Conservation (phyloP, 2,888 invertebrate genomes). For the Halictus quadricinctus region DNA sequence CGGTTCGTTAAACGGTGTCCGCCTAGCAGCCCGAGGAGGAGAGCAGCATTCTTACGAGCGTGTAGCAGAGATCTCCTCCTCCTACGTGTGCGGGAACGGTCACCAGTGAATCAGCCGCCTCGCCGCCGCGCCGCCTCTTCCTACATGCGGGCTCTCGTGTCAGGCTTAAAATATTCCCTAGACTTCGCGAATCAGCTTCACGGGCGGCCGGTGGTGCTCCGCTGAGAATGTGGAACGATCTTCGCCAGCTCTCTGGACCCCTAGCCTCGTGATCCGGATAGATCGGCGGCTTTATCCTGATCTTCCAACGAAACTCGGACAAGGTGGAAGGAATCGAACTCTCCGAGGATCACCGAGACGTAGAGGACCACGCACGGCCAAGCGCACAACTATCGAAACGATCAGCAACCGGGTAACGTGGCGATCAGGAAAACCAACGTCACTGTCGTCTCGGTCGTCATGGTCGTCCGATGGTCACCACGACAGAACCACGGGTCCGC, state of each 20-base stretch:
- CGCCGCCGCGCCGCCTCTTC: conserved; percentile 40
- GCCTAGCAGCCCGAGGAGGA: not conserved
- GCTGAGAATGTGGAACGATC: conserved; percentile 35
- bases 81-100: conserved; percentile 43
- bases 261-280: not conserved
- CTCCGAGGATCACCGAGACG: not conserved
- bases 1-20: conserved; percentile 13
- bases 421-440: conserved; percentile 26
- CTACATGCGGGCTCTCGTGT: conserved; percentile 42
- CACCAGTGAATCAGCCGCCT: conserved; percentile 44
- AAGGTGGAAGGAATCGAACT: not conserved
- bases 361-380: not conserved
- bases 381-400: not conserved
- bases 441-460: not conserved
- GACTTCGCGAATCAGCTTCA: conserved; percentile 40
- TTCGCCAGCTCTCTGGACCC: not conserved
- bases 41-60: conserved; percentile 20
- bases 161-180: conserved; percentile 58
- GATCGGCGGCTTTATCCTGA: not conserved
- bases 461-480: conserved; percentile 31
- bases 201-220: conserved; percentile 13
- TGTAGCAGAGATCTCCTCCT: conserved; percentile 11
- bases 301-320: not conserved
- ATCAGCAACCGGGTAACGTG: conserved; percentile 10
- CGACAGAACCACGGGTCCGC: conserved; percentile 7